These are phyloP conservation scores for Nothura maculosa DNA, from an alignment of 2,797 vertebrate genomes.

Conservation along the genomic window DNA sequence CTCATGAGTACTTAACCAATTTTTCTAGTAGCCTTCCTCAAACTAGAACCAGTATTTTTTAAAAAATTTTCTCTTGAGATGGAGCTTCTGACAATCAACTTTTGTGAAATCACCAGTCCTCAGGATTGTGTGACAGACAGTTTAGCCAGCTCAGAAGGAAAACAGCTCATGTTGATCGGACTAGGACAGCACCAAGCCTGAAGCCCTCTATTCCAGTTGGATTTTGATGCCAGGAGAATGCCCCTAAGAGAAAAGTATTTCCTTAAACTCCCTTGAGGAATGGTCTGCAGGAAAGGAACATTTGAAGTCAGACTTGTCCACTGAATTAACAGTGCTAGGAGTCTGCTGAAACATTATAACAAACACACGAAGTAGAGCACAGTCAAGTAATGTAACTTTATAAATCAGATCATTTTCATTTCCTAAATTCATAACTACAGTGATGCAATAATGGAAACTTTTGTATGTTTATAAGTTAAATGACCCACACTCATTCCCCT, in stretches of 20 bases:
- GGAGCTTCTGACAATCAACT: constrained; percentile 47
- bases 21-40: constrained; percentile 55
- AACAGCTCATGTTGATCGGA: constrained; percentile 21
- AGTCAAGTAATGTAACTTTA: constrained; percentile 61
- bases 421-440: constrained; percentile 65
- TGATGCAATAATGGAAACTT: constrained; percentile 69
- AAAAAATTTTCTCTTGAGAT: not conserved
- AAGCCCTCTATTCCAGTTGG: constrained; percentile 12
- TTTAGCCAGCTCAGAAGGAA: constrained; percentile 50
- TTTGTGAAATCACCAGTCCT: constrained; percentile 28
- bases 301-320: constrained; percentile 40
- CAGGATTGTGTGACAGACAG: constrained; percentile 52
- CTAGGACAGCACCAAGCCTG: constrained; percentile 59
- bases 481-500: constrained; percentile 12
- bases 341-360: not conserved
- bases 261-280: constrained; percentile 23
- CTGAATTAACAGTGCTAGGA: constrained; percentile 33
- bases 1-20: constrained; percentile 57
- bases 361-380: constrained; percentile 16
- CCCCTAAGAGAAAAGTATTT: constrained; percentile 33
- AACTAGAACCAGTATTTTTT: constrained; percentile 44
- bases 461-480: constrained; percentile 63
- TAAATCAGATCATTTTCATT: constrained; percentile 63
- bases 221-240: constrained; percentile 47
- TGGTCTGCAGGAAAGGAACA: constrained; percentile 28